These are phyloP conservation scores for Machaerirhynchus nigripectus DNA, from an alignment of 2,113 vertebrate genomes.

Conservation along the genomic window DNA sequence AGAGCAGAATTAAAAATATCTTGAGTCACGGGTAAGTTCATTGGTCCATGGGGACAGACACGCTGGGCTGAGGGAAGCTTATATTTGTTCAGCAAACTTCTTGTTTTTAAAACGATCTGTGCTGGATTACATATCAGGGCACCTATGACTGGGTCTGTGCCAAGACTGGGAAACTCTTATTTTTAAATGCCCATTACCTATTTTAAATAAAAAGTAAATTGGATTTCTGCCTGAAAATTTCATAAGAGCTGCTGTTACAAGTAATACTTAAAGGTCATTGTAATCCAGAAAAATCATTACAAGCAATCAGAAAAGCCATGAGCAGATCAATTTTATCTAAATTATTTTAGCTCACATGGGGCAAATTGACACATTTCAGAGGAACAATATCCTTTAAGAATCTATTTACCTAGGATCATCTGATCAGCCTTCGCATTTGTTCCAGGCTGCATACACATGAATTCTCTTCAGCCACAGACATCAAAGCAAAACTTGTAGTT, in stretches of 20 bases:
- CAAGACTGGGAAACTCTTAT: not conserved
- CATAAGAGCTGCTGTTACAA: not conserved
- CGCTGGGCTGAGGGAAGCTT: slow-evolving; percentile 22
- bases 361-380: not conserved
- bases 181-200: not conserved
- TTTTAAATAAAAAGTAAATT: not conserved
- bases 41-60: slow-evolving; percentile 68
- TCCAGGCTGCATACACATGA: not conserved
- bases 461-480: not conserved
- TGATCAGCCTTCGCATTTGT: not conserved
- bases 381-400: not conserved
- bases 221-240: not conserved
- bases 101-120: slow-evolving; percentile 39
- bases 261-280: not conserved
- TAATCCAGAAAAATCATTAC: not conserved
- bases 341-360: not conserved
- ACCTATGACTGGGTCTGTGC: not conserved
- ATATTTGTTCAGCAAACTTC: slow-evolving; percentile 48
- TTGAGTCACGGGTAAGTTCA: slow-evolving; percentile 78
- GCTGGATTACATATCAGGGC: not conserved
- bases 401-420: not conserved
- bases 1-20: slow-evolving; percentile 87
- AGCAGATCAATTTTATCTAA: not conserved
- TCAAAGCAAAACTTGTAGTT: not conserved
- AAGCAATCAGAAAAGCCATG: not conserved